Evolutionary conservation across 2,888 invertebrate genomes (phyloP).

Genomic region (Keiferia lycopersicella): DNA sequence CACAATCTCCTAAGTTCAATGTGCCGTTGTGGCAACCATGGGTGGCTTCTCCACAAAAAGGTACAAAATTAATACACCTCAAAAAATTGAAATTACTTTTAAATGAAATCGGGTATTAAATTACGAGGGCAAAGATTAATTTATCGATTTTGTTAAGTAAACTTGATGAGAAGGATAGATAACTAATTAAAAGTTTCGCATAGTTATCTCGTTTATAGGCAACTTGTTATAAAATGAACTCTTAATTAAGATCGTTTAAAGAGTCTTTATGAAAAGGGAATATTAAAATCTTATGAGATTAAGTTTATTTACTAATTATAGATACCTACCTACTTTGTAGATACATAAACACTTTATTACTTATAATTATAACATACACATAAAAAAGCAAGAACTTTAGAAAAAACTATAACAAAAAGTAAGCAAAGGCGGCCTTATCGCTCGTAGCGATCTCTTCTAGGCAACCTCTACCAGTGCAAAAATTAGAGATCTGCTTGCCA

Average conservation of each 20-base stretch:
- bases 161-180: conserved; percentile 25
- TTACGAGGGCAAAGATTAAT: conserved; percentile 19
- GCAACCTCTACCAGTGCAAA: too few relatives aligned
- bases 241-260: not conserved
- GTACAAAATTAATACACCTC: conserved; percentile 38
- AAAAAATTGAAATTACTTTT: too few relatives aligned
- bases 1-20: conserved; percentile 77
- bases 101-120: not conserved
- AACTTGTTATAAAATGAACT: not conserved
- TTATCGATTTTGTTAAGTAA: conserved; percentile 26
- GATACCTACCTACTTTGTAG: too few relatives aligned
- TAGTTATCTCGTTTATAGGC: not conserved
- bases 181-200: conserved; percentile 34
- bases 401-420: too few relatives aligned
- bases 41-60: conserved; percentile 69
- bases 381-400: too few relatives aligned
- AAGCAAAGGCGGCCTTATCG: too few relatives aligned
- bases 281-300: too few relatives aligned
- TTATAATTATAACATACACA: too few relatives aligned
- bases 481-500: too few relatives aligned
- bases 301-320: too few relatives aligned
- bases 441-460: too few relatives aligned
- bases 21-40: conserved; percentile 78
- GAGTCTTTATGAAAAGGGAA: not conserved
- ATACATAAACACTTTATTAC: too few relatives aligned